Base-by-base conservation (phyloP, 2,113 vertebrate genomes). In the Menidia beryllina region DNA sequence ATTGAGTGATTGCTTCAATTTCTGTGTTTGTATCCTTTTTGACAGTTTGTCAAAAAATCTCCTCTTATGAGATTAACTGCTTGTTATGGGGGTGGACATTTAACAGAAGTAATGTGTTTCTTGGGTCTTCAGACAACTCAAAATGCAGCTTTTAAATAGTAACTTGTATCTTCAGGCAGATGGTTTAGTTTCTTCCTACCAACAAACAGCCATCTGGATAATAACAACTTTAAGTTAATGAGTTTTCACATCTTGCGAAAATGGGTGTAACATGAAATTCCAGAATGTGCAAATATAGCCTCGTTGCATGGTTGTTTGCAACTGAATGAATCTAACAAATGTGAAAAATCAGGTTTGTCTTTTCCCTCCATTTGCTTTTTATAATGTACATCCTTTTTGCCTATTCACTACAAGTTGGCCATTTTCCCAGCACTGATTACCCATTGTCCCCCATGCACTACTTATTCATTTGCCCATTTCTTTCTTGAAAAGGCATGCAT, bases 181-280 rank as follows among this genome's bases (percentile, higher is more conserved):
- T 72, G 36, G 68, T 70, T 63, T 50, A 34, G 45, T 84, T 56
- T 75, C 41, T 80, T 34, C 9, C 63, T 53, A 72, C 52, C 2
- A 20, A 73, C n/a, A n/a, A 55, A 19, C 38, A 21, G 34, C 82
- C 77, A 64, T 77, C 72, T 77, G 82, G 69, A 54, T 63, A 43
- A 52, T 25, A 30, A 2, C 36, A 63, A 61, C 65, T 63, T 79
- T 74, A 27, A 56, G 61, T 82, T 78, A 56, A 72, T 64, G 43
- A 56, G 76, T 10, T 64, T 61, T 47, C 27, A 55, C 36, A 41
- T 50, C 30, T 24, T 26, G 52, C 51, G 81, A 86, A n/a, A 72
- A 79, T 80, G 69, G 76, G 59, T 75, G 48, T 9, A 63, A 66
- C 67, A 54, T 19, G 53, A 75, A 88, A 84, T 82, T 86, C 75